These are phyloP conservation scores for Coenonympha arcania DNA, from an alignment of 2,888 invertebrate genomes.

Conservation along the genomic window DNA sequence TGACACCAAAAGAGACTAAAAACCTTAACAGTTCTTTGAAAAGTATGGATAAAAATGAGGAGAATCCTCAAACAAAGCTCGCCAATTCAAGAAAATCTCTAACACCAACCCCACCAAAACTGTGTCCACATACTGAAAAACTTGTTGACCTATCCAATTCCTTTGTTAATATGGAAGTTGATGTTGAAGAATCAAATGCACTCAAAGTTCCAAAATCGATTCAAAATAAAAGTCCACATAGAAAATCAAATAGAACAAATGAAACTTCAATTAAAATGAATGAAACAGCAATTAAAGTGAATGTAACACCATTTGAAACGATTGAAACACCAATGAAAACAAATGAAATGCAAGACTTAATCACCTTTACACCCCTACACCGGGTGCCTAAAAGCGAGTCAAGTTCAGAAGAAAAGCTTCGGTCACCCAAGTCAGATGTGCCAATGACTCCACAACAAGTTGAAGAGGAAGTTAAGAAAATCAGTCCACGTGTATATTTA, in stretches of 20 bases:
- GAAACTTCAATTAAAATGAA: too few species aligned
- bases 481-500: slow-evolving; percentile 71
- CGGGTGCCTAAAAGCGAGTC: slow-evolving; percentile 55
- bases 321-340: not conserved
- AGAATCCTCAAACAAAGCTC: not conserved
- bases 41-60: not conserved
- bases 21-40: not conserved
- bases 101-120: not conserved
- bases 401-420: slow-evolving; percentile 50
- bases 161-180: not conserved
- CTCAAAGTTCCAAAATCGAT: slow-evolving; percentile 30
- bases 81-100: not conserved
- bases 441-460: slow-evolving; percentile 48
- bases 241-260: slow-evolving; percentile 17
- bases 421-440: slow-evolving; percentile 45
- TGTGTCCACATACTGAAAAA: not conserved
- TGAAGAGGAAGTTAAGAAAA: slow-evolving; percentile 40
- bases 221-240: too few species aligned
- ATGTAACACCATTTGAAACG: too few species aligned
- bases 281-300: not conserved
- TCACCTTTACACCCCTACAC: slow-evolving; percentile 38
- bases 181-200: slow-evolving; percentile 19
- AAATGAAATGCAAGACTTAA: not conserved
- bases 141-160: not conserved
- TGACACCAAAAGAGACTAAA: not conserved